These are phyloP conservation scores for Notarius quadriscutis DNA, from an alignment of 2,113 vertebrate genomes.

Conservation along the genomic window DNA sequence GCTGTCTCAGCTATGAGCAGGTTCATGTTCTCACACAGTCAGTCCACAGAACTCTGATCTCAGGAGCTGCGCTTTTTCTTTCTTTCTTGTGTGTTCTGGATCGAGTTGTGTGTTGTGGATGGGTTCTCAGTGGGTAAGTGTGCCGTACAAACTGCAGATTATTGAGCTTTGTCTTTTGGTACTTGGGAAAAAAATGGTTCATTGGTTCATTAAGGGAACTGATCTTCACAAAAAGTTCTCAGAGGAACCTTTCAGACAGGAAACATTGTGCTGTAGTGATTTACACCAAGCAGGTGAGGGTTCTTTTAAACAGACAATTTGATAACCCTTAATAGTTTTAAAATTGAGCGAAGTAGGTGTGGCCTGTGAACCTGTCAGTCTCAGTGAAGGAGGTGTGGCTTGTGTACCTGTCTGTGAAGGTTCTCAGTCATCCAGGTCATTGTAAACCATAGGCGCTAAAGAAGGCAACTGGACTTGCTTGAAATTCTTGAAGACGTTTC, in stretches of 20 bases:
- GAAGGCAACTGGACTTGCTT: no score
- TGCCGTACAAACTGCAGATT: neutral
- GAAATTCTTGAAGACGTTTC: no score
- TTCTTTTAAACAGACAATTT: neutral
- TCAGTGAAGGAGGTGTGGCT: neutral
- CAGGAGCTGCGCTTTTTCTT: neutral
- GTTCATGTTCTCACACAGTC: neutral
- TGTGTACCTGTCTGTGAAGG: no score
- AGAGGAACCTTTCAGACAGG: neutral
- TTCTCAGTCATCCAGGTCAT: no score
- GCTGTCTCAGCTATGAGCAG: slow-evolving; percentile 6
- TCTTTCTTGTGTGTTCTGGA: neutral
- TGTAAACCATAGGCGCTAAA: no score
- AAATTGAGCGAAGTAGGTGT: neutral
- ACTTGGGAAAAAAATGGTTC: neutral
- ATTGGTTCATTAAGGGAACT: neutral
- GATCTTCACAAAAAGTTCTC: neutral
- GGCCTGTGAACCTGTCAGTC: neutral
- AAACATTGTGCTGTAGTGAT: neutral
- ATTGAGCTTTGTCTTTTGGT: neutral
- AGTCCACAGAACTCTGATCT: neutral
- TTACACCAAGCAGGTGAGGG: neutral
- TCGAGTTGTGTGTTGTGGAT: neutral
- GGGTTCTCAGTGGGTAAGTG: slow-evolving; percentile 44
- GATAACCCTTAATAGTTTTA: neutral